These are phyloP conservation scores for Brachirus orientalis DNA, from an alignment of 2,113 vertebrate species.

Conservation along the genomic window DNA sequence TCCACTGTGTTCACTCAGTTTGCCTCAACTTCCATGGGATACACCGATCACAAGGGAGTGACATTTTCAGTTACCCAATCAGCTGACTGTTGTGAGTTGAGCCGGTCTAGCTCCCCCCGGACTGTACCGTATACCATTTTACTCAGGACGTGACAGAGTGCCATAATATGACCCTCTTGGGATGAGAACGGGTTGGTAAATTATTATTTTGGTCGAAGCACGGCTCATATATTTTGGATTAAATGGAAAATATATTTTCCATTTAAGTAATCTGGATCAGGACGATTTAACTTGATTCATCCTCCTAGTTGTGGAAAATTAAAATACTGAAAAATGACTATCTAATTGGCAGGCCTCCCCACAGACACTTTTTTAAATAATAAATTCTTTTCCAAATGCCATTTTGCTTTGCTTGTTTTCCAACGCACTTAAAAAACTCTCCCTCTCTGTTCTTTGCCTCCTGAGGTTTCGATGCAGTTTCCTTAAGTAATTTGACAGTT, in stretches of 20 bases:
- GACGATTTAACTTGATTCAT: not conserved
- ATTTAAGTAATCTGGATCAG: not conserved
- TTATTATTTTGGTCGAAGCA: too few relatives aligned
- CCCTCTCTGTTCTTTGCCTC: conserved; percentile 55
- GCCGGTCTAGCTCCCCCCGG: too few relatives aligned
- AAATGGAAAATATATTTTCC: not conserved
- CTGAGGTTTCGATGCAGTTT: conserved; percentile 83
- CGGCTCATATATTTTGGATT: not conserved
- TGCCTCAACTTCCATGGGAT: too few relatives aligned
- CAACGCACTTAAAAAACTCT: conserved; percentile 36
- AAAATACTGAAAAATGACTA: not conserved
- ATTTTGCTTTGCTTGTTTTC: conserved; percentile 53
- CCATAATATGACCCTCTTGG: too few relatives aligned
- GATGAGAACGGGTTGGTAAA: too few relatives aligned
- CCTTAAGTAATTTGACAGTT: conserved; percentile 85
- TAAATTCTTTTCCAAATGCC: conserved; percentile 37
- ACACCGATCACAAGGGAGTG: too few relatives aligned
- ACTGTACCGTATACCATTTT: too few relatives aligned
- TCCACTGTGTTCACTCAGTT: too few relatives aligned
- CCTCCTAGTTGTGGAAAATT: not conserved
- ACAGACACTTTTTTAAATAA: conserved; percentile 19
- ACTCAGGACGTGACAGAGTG: too few relatives aligned
- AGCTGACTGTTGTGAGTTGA: too few relatives aligned
- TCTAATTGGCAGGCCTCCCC: not conserved
- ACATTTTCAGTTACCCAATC: too few relatives aligned